Conservation (phyloP, 2,888 invertebrate genomes). For the Calliphora vomitoria region DNA sequence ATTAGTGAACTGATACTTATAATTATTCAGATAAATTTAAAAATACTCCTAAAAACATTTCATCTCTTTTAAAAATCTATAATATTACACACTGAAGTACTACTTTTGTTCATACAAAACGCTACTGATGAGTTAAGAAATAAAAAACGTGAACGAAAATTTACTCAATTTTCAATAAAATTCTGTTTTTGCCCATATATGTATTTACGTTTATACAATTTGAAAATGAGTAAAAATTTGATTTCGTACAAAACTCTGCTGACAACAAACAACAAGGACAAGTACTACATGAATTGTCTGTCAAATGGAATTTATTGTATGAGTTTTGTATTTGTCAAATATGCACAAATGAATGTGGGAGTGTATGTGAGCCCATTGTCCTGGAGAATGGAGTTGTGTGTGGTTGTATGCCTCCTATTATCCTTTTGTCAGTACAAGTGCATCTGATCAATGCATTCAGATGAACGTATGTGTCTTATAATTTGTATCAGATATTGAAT, state of each 20-base stretch:
- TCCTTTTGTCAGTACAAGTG: slow-evolving; percentile 48
- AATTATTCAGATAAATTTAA: no score
- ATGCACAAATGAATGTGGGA: slow-evolving; percentile 29
- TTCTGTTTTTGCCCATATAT: no score
- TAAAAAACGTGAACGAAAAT: no score
- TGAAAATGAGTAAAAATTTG: slow-evolving; percentile 75
- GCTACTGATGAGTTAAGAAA: no score
- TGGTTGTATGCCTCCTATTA: slow-evolving; percentile 12
- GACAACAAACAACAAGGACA: slow-evolving; percentile 21
- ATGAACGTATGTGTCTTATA: slow-evolving; percentile 1
- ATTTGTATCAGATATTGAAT: slow-evolving; percentile 20
- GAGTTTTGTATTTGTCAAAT: slow-evolving; percentile 56
- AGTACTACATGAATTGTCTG: slow-evolving; percentile 43
- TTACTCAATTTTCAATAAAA: no score
- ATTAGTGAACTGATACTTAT: no score
- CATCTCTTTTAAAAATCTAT: no score
- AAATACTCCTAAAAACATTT: no score
- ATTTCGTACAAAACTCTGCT: not conserved
- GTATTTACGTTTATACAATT: not conserved
- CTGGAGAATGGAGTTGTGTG: not conserved
- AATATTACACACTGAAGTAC: no score
- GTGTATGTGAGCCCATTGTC: slow-evolving; percentile 7
- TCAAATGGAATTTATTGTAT: slow-evolving; percentile 45
- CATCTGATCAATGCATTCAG: slow-evolving; percentile 23
- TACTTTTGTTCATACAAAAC: no score